A percentile compares a stretch with the other conserved stretches of the same genome.
phyloP scores from a whole-genome alignment of 1,140 invertebrate species.

The Galleria mellonella region DNA sequence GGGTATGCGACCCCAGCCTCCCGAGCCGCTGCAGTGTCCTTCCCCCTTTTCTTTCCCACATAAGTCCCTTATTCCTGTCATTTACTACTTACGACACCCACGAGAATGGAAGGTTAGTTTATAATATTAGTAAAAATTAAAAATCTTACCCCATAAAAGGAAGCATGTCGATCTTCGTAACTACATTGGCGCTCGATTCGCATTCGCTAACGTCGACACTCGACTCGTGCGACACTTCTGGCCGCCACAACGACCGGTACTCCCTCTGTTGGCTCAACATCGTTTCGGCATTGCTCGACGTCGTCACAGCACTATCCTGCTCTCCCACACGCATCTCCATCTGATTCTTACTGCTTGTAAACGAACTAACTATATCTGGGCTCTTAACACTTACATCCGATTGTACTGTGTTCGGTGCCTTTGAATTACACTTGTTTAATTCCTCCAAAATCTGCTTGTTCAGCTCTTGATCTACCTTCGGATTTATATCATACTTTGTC shows the following conservation, averaged over 20 bases:
- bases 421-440: not conserved
- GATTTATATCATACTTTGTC: constrained; percentile 17
- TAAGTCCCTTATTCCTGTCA: no score
- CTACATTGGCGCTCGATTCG: constrained; percentile 33
- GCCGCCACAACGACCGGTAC: constrained; percentile 15
- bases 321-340: constrained; percentile 2
- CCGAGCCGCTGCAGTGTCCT: no score
- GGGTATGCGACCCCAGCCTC: no score
- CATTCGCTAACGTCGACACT: constrained; percentile 20
- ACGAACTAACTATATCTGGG: constrained; percentile 17
- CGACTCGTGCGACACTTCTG: constrained; percentile 13
- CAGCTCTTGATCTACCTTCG: constrained; percentile 4
- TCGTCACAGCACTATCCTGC: not conserved
- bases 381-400: not conserved
- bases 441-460: constrained; percentile 6
- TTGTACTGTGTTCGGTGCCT: not conserved
- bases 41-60: no score
- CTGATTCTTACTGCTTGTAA: constrained; percentile 25
- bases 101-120: no score
- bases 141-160: constrained; percentile 56
- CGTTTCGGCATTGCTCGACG: constrained; percentile 5
- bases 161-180: constrained; percentile 43
- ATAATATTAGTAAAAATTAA: not conserved
- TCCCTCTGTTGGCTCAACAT: constrained; percentile 5
- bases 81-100: no score